Conservation (phyloP, 2,888 invertebrate species). For the Thymelicus sylvestris region DNA sequence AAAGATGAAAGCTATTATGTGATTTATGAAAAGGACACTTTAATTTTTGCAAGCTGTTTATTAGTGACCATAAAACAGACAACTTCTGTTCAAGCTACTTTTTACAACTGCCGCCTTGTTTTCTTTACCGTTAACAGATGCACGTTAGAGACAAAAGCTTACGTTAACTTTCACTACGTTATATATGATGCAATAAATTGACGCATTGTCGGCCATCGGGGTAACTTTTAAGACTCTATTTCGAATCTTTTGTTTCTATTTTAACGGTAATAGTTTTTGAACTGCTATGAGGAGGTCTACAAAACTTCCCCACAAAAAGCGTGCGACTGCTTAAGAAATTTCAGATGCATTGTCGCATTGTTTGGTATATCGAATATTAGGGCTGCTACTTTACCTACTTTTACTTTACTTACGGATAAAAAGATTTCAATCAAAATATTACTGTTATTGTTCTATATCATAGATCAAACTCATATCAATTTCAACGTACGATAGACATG, state of each 20-base stretch:
- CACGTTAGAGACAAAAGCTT: conserved; percentile 60
- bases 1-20: conserved; percentile 27
- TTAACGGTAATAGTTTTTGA: conserved; percentile 74
- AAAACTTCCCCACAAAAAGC: conserved; percentile 65
- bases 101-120: conserved; percentile 59
- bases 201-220: conserved; percentile 58
- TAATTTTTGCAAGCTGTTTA: conserved; percentile 73
- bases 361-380: conserved; percentile 42
- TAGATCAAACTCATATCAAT: too few relatives aligned
- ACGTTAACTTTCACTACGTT: conserved; percentile 78
- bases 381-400: conserved; percentile 1
- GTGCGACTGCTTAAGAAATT: conserved; percentile 64
- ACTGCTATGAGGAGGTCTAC: conserved; percentile 66
- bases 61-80: conserved; percentile 60
- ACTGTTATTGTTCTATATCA: too few relatives aligned
- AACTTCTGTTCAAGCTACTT: conserved; percentile 69
- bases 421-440: too few relatives aligned
- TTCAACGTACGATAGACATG: too few relatives aligned
- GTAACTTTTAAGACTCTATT: conserved; percentile 59
- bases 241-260: conserved; percentile 66
- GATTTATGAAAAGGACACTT: conserved; percentile 51
- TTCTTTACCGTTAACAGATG: conserved; percentile 72
- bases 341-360: conserved; percentile 60
- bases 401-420: too few relatives aligned
- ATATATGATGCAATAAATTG: conserved; percentile 78